Evolutionary conservation across 2,888 invertebrate genomes (phyloP).

Genomic region (Vanessa cardui): DNA sequence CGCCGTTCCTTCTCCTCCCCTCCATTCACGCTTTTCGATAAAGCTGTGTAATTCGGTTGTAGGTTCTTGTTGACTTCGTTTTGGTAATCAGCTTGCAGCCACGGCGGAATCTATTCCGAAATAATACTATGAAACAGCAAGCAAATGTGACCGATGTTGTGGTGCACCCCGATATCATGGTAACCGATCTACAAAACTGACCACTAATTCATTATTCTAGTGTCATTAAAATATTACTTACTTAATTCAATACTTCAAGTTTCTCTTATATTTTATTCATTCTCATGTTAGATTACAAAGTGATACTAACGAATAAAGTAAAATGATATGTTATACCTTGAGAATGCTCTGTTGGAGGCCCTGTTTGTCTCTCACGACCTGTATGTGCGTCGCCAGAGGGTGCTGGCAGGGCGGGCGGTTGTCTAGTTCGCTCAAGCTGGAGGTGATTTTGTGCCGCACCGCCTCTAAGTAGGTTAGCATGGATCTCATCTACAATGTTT

Average conservation of each 20-base stretch:
- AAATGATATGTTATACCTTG: constrained; percentile 78
- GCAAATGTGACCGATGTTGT: no score
- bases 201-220: no score
- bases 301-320: background rate
- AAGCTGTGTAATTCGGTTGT: constrained; percentile 73
- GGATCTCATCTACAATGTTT: constrained; percentile 89
- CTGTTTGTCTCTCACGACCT: constrained; percentile 94
- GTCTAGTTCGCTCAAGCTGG: constrained; percentile 91
- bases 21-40: constrained; percentile 66
- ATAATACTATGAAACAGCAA: background rate
- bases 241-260: no score
- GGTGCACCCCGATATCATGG: no score
- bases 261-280: no score
- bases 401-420: constrained; percentile 89
- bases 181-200: no score
- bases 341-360: constrained; percentile 93
- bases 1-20: constrained; percentile 69
- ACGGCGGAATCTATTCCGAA: constrained; percentile 86
- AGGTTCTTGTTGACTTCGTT: constrained; percentile 78
- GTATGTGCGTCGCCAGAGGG: constrained; percentile 93
- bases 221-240: no score
- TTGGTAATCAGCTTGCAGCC: constrained; percentile 86
- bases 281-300: no score
- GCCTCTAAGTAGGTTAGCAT: constrained; percentile 97
- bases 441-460: constrained; percentile 93